Base-by-base conservation (phyloP, 2,113 vertebrate species). In the Lanius collurio region DNA sequence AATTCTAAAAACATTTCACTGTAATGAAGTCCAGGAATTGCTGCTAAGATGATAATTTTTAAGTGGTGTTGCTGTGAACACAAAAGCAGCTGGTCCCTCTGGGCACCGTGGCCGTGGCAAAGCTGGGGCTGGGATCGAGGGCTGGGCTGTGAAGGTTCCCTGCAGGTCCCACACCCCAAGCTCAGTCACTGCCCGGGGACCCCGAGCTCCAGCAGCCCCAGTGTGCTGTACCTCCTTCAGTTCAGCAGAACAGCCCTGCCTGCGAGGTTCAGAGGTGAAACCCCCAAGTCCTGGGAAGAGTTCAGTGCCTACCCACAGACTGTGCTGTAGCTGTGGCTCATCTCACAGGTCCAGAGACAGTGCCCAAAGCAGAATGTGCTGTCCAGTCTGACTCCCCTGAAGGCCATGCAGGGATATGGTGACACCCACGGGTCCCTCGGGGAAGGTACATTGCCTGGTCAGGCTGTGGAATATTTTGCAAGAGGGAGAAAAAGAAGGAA, bases 41-140 rank as follows among this genome's bases (percentile, higher is more conserved):
- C 69, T 33, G 41, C 37, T 39, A 23, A 21, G 53, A 4, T 41
- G n/a, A 1, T 52, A 0, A 9, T 27, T 76, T 75, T 13, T 4
- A 3, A 3, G 6, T 9, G 15, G 9, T 13, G 15, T 20, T 62
- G 57, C 85, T 52, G 47, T 78, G 69, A 46, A 8, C 30, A 55
- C 0, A 1, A n/a, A n/a, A 62, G 50, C 26, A 65, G 30, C 55
- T 47, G 46, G 9, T 81, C 15, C 53, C 41, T n/a, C 46, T 39
- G 76, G 44, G 31, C 13, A 11, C 17, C 2, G 0, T 7, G 23
- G 39, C 33, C 0, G 0, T 30, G 46, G 41, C 60, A 35, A 19
- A 33, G 50, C 71, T 4, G 15, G 31, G 71, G 24, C 57, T 69
- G 73, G 33, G 22, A 1, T 18, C 46, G 5, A 15, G 33, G 27